A percentile compares a stretch with the other conserved stretches of the same genome.
These are phyloP conservation scores for Microtus oregoni DNA, from an alignment of 2,113 vertebrate genomes.

Conservation along the genomic window DNA sequence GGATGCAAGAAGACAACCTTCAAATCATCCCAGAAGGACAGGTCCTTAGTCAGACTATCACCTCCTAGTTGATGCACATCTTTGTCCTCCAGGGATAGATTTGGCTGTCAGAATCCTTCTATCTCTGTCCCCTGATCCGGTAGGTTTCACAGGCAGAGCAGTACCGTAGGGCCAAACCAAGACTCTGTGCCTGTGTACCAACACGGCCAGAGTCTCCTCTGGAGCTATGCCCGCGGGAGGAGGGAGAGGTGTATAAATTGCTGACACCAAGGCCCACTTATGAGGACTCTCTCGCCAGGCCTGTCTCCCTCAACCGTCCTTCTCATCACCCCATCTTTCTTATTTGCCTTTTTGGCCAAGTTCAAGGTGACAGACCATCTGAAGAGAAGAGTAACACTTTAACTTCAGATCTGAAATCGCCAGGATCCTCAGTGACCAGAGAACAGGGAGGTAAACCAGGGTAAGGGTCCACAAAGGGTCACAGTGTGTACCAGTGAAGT, in stretches of 20 bases:
- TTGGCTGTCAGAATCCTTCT: neutral
- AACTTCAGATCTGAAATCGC: neutral
- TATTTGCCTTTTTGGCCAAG: neutral
- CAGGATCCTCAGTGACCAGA: neutral
- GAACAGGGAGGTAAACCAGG: neutral
- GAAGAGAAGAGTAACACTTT: neutral
- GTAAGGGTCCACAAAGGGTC: neutral
- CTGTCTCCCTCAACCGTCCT: neutral
- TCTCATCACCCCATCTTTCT: no score
- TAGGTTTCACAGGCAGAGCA: neutral
- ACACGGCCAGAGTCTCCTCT: accelerated
- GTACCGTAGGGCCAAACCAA: neutral
- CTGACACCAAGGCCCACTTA: neutral
- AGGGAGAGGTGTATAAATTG: neutral
- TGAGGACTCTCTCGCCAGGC: neutral
- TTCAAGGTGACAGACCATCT: neutral
- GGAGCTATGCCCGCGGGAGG: accelerated
- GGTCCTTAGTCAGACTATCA: neutral
- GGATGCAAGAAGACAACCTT: neutral
- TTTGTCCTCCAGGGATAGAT: neutral
- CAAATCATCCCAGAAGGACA: neutral
- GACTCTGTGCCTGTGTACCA: neutral
- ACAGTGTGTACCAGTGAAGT: neutral
- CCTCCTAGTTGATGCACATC: neutral
- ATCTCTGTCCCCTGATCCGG: neutral